These are phyloP conservation scores for Polyergus mexicanus DNA, from an alignment of 1,140 invertebrate species.

Conservation along the genomic window DNA sequence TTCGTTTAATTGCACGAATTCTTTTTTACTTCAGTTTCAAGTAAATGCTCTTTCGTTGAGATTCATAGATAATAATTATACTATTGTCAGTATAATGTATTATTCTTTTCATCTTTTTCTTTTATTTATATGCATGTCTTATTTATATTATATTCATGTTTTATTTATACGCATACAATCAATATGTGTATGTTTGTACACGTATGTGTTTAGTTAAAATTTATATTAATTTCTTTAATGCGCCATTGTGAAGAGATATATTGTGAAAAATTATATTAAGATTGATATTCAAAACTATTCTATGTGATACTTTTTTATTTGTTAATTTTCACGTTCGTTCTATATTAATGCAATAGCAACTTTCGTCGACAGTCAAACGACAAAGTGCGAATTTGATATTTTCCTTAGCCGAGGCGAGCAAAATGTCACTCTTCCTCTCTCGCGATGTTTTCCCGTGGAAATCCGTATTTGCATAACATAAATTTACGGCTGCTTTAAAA, in stretches of 20 bases:
- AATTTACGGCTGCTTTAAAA: constrained; percentile 63
- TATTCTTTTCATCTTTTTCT: not conserved
- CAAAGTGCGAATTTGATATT: constrained; percentile 68
- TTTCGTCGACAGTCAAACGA: constrained; percentile 52
- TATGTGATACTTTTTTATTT: not conserved
- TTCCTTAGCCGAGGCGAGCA: not conserved
- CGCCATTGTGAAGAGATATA: not conserved
- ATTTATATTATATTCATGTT: not conserved
- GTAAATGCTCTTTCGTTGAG: not conserved
- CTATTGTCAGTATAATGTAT: not conserved
- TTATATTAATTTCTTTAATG: constrained; percentile 16
- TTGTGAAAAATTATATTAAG: too few species aligned
- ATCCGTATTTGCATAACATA: constrained; percentile 75
- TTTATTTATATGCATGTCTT: not conserved
- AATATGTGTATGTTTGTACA: not conserved
- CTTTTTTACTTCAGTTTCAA: not conserved
- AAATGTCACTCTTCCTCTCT: constrained; percentile 51
- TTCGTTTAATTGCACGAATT: constrained; percentile 3
- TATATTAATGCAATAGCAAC: constrained; percentile 2
- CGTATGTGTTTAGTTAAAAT: not conserved
- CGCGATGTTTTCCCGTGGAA: constrained; percentile 49
- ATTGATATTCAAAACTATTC: not conserved
- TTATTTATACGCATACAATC: not conserved
- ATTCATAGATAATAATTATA: not conserved
- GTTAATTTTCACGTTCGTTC: not conserved